Evolutionary conservation across 2,113 vertebrate species (phyloP), one percentile per base, ranked within the genome.

Genomic region (Coptodon rendalli): DNA sequence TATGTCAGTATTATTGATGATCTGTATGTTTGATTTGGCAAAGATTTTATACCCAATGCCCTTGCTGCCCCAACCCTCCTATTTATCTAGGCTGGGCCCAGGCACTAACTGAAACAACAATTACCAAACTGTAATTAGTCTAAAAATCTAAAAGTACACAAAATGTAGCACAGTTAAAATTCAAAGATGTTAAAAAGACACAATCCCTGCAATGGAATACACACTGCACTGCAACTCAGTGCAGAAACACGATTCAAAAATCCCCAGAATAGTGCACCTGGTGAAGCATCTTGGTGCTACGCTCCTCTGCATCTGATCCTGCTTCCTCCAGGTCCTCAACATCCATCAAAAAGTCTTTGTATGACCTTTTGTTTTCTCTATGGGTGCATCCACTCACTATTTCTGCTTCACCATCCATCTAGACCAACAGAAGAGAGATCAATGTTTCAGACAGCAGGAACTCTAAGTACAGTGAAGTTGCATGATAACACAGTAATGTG

Each of bases 331-430:
- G 93, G 81, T 97, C 93, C 5, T 97, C 96, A 84, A 97, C 95
- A 88, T 97, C 96, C 89, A 96, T 95, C 89, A 97, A 90, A 11
- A 97, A 93, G 84, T 97, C 96, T 93, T 96, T 97, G 92, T 97
- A 96, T 4, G 96, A 96, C 71, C 95, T 94, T 83, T 97, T 97
- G 89, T 96, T 97, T 91, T 97, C 97, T 89, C 96, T 94, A 83
- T 97, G 96, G 94, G 96, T 96, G 92, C 95, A 93, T 91, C 96
- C 95, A 57, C 96, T 94, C 82, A 96, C 94, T 86, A 96, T 95
- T 68, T 95, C 95, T 93, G 94, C 92, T 52, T 96, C 97, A 81
- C 29, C 84, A 53, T 92, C 90, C 92, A 93, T 94, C 82, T 90
- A 24, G 27, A 54, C 5, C 29, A 27, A 11, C 19, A 27, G 10